Percentiles rank a stretch among this genome's conserved stretches.
phyloP scores from a whole-genome alignment of 1,140 invertebrate genomes.

The Sitobion miscanthi region DNA sequence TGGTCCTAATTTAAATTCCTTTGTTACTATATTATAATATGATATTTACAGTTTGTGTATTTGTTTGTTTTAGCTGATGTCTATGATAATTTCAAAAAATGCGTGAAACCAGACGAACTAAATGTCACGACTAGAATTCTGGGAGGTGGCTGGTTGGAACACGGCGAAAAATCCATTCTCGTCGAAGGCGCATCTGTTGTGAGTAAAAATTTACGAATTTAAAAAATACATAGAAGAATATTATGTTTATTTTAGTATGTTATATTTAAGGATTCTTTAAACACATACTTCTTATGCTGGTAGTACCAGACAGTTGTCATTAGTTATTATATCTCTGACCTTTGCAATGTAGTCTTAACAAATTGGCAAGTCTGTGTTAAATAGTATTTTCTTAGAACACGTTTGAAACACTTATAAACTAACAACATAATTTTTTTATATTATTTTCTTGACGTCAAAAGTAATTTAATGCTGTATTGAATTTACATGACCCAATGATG shows the following conservation, averaged over 20 bases:
- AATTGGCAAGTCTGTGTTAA: neutral
- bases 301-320: neutral
- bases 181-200: conserved; percentile 50
- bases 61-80: conserved; percentile 26
- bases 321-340: neutral
- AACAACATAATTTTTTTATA: neutral
- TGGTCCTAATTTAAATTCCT: neutral
- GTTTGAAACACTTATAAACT: neutral
- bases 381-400: neutral
- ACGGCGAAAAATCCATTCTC: conserved; percentile 31
- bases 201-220: neutral
- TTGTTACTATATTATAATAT: neutral
- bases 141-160: conserved; percentile 49
- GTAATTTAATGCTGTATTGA: no score
- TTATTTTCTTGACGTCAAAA: neutral
- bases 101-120: conserved; percentile 33
- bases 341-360: neutral
- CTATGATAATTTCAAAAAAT: conserved; percentile 36
- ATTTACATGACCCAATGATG: no score
- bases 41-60: neutral
- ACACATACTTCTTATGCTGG: neutral
- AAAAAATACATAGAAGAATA: neutral
- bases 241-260: neutral
- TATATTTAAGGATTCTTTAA: neutral
- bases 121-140: conserved; percentile 36